Base-by-base conservation (phyloP, 2,113 vertebrate genomes). In the Butastur rufipennis region DNA sequence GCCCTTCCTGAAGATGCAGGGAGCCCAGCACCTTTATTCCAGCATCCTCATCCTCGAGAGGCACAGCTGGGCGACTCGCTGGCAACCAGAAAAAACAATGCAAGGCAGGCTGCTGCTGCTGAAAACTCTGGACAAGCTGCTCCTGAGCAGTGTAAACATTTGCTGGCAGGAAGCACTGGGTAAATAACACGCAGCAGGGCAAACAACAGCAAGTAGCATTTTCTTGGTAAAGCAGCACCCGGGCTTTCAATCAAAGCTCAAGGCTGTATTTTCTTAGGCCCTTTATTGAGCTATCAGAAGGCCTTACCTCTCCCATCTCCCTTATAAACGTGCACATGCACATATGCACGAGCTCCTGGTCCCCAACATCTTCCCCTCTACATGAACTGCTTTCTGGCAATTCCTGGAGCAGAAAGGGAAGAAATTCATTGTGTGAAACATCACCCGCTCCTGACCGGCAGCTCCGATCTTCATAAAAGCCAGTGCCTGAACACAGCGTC, bases 191-290 rank as follows among this genome's bases (percentile, higher is more conserved):
- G 0, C 75, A 86, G 65, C 50, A 81, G 40, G 31, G 73, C 75
- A 86, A 95, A 95, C 70, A 94, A 45, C 40, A 81, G 50, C 48
- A 85, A 95, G 73, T 26, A 87, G 52, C 31, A 10, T 85, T 91
- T 89, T 85, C 91, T 36, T 71, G 34, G 61, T 79, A 89, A 91
- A 94, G 70, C 56, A 87, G 70, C 14, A 90, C 34, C 43, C 43
- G 52, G 73, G 34, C 38, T 89, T 87, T 79, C 89, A 81, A 15
- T 88, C 72, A 89, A 86, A 94, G 56, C 70, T 68, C 38, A 56
- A 32, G 73, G 43, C 48, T 47, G 0, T 43, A 36, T 80, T 79
- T 89, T 48, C 38, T 52, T 55, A 13, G 16, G 14, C n/a, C 48
- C 9, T 87, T 68, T 53, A 45, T 18, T 9, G 36, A 87, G 70